A percentile compares a stretch with the other conserved stretches of the same genome.
These are phyloP conservation scores for Scolopax rusticola DNA, from an alignment of 2,797 vertebrate genomes.

Conservation along the genomic window DNA sequence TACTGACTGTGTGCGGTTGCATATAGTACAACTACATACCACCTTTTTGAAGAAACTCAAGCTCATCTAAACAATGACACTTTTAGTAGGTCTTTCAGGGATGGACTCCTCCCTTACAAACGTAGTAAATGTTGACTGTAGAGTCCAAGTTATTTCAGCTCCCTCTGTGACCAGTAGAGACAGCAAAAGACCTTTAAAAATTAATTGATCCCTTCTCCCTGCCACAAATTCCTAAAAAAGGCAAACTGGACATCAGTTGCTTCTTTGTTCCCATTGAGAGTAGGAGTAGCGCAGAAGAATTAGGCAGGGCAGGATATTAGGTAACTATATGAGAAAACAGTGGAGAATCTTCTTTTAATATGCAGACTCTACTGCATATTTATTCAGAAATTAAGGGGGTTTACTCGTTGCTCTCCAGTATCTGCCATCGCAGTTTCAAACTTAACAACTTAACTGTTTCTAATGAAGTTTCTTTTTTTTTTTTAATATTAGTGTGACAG, in stretches of 20 bases:
- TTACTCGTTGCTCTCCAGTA: neutral
- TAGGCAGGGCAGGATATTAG: neutral
- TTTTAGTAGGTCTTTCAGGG: neutral
- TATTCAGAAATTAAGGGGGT: neutral
- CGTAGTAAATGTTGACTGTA: neutral
- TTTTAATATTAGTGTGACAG: neutral
- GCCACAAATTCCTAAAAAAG: neutral
- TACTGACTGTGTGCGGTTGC: neutral
- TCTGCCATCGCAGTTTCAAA: neutral
- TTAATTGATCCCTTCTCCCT: neutral
- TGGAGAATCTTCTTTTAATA: neutral
- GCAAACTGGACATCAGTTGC: neutral
- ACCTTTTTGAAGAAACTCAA: neutral
- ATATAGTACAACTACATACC: too few species aligned
- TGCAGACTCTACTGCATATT: neutral
- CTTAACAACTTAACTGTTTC: neutral
- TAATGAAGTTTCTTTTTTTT: neutral
- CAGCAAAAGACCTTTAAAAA: conserved; percentile 27
- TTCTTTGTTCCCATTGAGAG: neutral
- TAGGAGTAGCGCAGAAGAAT: neutral
- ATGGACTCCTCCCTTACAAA: neutral
- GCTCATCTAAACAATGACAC: neutral
- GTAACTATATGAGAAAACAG: neutral
- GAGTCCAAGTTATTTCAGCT: neutral
- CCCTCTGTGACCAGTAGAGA: neutral